Percentiles rank a stretch among this genome's conserved stretches.
Evolutionary conservation across 2,888 invertebrate genomes (phyloP).

Genomic region (Rhorus exstirpatorius): DNA sequence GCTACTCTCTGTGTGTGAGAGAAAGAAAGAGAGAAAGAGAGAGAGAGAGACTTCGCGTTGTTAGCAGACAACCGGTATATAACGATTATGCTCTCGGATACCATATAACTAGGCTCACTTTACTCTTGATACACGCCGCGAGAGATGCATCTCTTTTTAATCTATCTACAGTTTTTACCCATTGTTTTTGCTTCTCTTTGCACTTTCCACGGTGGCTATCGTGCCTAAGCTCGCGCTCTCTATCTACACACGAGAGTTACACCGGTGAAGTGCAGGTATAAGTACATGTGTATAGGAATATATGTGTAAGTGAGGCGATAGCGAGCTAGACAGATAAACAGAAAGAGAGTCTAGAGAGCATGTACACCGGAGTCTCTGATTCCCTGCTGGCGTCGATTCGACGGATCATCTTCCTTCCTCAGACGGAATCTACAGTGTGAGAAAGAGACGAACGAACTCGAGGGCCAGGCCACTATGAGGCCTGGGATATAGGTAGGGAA

Average conservation of each 20-base stretch:
- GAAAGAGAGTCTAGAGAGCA: conserved; percentile 11
- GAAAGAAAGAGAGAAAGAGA: too few species aligned
- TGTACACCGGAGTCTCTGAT: conserved; percentile 15
- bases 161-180: conserved; percentile 38
- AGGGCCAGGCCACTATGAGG: conserved; percentile 41
- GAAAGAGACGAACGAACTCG: not conserved
- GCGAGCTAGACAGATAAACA: not conserved
- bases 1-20: conserved; percentile 19
- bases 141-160: conserved; percentile 63
- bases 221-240: conserved; percentile 32
- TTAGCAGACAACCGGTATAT: conserved; percentile 64
- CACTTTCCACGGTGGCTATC: conserved; percentile 54
- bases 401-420: conserved; percentile 53
- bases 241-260: conserved; percentile 15
- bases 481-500: conserved; percentile 34
- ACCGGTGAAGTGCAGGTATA: not conserved
- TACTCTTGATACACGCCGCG: conserved; percentile 40
- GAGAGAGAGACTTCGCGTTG: conserved; percentile 49
- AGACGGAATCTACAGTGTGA: conserved; percentile 6
- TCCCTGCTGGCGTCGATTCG: conserved; percentile 19
- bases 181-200: conserved; percentile 29
- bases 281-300: not conserved
- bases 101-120: conserved; percentile 54
- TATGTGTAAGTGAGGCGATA: not conserved
- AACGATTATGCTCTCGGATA: conserved; percentile 63